Percentiles rank a stretch among this genome's conserved stretches.
phyloP scores from a whole-genome alignment of 2,113 vertebrate species.

The Labrus mixtus region DNA sequence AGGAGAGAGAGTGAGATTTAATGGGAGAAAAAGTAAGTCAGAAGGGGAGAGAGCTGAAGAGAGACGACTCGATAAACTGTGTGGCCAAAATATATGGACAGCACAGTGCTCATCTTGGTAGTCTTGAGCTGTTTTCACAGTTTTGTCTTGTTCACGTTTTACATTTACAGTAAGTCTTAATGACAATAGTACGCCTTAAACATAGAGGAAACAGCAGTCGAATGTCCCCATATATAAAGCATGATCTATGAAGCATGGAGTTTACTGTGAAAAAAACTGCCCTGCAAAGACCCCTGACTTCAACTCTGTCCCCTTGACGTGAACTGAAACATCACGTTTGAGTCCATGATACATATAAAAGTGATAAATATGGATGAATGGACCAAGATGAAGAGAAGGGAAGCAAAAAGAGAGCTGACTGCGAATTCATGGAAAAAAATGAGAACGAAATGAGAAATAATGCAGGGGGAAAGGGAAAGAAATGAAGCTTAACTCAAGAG shows the following conservation, averaged over 20 bases:
- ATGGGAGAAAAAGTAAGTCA: constrained; percentile 53
- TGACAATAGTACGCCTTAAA: neutral
- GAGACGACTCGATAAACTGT: constrained; percentile 28
- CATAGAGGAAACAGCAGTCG: neutral
- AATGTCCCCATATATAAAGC: neutral
- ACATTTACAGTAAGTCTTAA: neutral
- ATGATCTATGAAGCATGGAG: neutral
- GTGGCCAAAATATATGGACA: constrained; percentile 23
- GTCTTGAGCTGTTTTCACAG: neutral
- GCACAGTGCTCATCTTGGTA: neutral
- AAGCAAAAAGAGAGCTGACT: constrained; percentile 10
- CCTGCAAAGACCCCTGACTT: constrained; percentile 2
- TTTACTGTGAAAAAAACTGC: neutral
- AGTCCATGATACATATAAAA: neutral
- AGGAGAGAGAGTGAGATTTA: constrained; percentile 48
- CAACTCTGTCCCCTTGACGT: constrained; percentile 3
- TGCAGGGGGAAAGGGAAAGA: constrained; percentile 18
- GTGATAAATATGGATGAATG: neutral
- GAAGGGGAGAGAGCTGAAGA: constrained; percentile 27
- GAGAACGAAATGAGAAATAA: constrained; percentile 43
- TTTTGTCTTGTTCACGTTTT: neutral
- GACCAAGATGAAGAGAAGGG: neutral
- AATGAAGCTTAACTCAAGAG: constrained; percentile 45
- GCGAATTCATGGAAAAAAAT: constrained; percentile 40
- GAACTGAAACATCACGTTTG: constrained; percentile 13